Evolutionary conservation across 30 jellyfish, hydroid and myxozoan species (phyloP), one percentile per base, ranked within the genome.

Genomic region (Nemopilema nomurai): DNA sequence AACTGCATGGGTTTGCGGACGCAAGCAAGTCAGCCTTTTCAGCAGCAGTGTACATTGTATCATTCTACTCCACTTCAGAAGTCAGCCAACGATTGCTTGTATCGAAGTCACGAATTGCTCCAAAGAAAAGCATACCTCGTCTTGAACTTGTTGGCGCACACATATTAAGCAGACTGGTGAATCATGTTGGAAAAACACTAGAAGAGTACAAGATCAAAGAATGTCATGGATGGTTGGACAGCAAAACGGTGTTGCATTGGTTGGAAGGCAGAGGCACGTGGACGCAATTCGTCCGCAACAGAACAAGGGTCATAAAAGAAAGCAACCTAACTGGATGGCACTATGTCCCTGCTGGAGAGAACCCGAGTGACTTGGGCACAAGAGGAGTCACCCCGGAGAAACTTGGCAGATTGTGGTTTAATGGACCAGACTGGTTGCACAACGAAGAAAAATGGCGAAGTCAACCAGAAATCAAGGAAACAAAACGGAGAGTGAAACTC

Each of bases 371-470:
- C 57, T 63, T 87, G 21, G 96, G 96, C 26, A 87, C 92, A 49
- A 51, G 91, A 23, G 79, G 96, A 26, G 51, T 84, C 41, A 28
- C 25, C 13, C 86, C 67, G 4, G 28, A 62, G 31, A 51, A 79
- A 66, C 32, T 87, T 30, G 49, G 24, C 1, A 30, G 22, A 28
- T 23, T 25, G 18, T 87, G 96, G 96, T n/a, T n/a, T n/a, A n/a
- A n/a, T n/a, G n/a, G n/a, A n/a, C 97, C 96, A 79, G 77, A 79
- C 20, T 90, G 97, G 97, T 49, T 80, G 90, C 78, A 75, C 19
- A 81, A 81, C 27, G 77, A 81, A 75, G 63, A 71, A 25, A 84
- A 80, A 57, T 88, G 96, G 96, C 97, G 96, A 18, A 80, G 79
- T 31, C 88, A 71, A 70, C 79, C 84, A 71, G 90, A 67, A 29